Evolutionary conservation across 2,797 vertebrate species (phyloP), one percentile per base, ranked within the genome.

Genomic region (Thamnophis elegans): DNA sequence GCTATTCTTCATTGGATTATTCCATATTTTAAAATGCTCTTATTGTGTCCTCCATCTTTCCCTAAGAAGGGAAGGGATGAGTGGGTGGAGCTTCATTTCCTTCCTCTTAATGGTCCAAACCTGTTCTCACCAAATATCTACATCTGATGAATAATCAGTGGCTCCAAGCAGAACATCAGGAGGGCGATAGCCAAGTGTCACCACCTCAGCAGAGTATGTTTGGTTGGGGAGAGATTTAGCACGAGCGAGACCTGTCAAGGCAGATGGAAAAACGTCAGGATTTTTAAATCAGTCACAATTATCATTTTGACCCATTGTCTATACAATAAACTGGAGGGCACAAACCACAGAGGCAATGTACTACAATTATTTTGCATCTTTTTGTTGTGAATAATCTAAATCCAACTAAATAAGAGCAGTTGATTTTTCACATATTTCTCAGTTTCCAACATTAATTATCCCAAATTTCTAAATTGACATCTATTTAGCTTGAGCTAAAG

Each of bases 111-210:
- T 82, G 12, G 22, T 93, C 90, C 93, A 90, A 62, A 78, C 91
- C 68, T 85, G 68, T 88, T 94, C 98, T 97, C 96, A 99, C 98
- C 99, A 99, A 92, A 99, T 98, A 97, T 98, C 99, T 96, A 99
- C 96, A 54, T 98, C 98, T 1, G 98, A 98, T 93, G 98, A 99
- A 97, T 99, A 99, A 90, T 98, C 97, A 5, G 98, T 99, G 95
- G 98, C 98, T 73, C 99, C 99, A 93, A 99, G 97, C 87, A 99
- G 96, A 18, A 98, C 98, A 62, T 99, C 99, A 2, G 99, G 98
- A 85, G 99, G 98, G 6, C 97, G 97, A 96, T 99, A 99, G 98
- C 99, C 98, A 91, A 99, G 97, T 0, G 99, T 98, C 95, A 99
- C 98, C 90, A 99, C 98, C 96, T 99, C 98, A 2, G 98, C 98